These are phyloP conservation scores for Jacana jacana DNA, from an alignment of 2,113 vertebrate species.

Conservation along the genomic window DNA sequence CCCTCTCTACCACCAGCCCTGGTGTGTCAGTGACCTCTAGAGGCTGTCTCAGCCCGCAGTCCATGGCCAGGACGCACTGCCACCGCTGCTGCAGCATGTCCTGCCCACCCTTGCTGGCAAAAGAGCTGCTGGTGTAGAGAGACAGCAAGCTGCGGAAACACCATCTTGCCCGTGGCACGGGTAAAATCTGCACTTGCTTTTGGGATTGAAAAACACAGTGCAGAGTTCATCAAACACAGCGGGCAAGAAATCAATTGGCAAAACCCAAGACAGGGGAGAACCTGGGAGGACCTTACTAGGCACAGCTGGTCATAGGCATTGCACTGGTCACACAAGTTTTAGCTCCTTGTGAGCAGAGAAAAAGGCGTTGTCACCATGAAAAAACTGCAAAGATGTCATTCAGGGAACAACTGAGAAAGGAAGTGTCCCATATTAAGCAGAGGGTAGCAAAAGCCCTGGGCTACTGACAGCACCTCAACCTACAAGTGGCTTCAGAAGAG, in stretches of 20 bases:
- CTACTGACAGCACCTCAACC: background rate
- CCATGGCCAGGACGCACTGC: accelerated
- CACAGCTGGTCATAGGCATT: background rate
- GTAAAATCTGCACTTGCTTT: background rate
- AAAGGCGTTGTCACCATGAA: accelerated
- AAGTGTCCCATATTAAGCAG: background rate
- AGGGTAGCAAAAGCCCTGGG: background rate
- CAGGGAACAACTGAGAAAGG: background rate
- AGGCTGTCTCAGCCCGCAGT: background rate
- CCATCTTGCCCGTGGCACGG: accelerated
- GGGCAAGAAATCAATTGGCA: too few species aligned
- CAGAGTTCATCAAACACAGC: accelerated
- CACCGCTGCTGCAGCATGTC: background rate
- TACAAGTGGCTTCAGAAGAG: background rate
- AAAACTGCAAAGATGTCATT: background rate
- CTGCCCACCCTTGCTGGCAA: background rate
- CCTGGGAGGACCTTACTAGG: accelerated
- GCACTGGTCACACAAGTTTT: background rate
- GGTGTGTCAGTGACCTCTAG: conserved; percentile 65
- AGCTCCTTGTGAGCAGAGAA: background rate
- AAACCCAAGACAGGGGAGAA: background rate
- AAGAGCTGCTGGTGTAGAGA: background rate
- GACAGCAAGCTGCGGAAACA: accelerated
- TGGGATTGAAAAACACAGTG: accelerated
- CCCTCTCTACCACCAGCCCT: background rate